Evolutionary conservation across 2,113 vertebrate species (phyloP), one percentile per base, ranked within the genome.

Genomic region (Salvator merianae): DNA sequence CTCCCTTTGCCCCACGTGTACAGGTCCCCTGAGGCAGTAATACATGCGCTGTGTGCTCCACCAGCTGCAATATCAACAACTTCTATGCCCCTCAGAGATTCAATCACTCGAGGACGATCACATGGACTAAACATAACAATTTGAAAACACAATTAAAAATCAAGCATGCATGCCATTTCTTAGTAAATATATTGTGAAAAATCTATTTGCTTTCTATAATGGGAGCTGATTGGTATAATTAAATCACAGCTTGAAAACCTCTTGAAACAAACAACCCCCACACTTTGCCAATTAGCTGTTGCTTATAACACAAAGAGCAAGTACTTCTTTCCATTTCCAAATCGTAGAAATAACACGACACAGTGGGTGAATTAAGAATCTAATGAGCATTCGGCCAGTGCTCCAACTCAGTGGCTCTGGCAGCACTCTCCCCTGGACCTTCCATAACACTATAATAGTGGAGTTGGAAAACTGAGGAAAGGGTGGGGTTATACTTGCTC

Each of bases 1-100:
- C 98, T 97, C 53, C 99, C 99, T 82, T 99, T 99, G 59, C 99
- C 99, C 99, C 99, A 99, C 0, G 99, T 99, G 92, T 99, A 99
- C 66, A 99, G 98, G 93, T 99, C 99, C 63, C 99, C 99, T 0
- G 97, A 98, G 81, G 98, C 96, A 6, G 98, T 98, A 86, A 99
- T 98, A 14, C 98, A 99, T 0, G 98, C 99, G 0, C 99, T 99
- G 95, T 99, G 98, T 0, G 99, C 99, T 75, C 99, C 99, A 3
- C 99, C 98, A 0, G 99, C 98, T 30, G 98, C 98, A 0, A 99
- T 96, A 73, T 99, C 98, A 72, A 99, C 97, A 89, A 99, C 98
- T 92, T 99, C 99, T 86, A 98, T 97, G 14, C 98, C 99, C 75
- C 99, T 94, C 91, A 99, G 94, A 40, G 99, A 99, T 91, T 99